phyloP scores from a whole-genome alignment of 2,888 invertebrate species.

The Drepanosiphum platanoidis region DNA sequence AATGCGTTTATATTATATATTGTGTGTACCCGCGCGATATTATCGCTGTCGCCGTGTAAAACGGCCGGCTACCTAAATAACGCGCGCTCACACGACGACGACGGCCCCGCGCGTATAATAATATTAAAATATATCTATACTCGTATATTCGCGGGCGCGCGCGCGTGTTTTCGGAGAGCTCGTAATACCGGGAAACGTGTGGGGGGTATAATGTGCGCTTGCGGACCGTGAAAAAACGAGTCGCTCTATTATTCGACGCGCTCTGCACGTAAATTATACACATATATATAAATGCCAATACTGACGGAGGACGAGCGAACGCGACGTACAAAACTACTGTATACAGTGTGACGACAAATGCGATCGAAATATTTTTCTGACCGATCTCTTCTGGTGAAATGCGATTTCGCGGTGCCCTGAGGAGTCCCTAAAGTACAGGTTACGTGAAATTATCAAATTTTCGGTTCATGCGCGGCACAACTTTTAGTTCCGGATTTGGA shows the following conservation, averaged over 20 bases:
- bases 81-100: neutral
- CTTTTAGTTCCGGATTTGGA: no score
- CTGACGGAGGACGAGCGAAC: neutral
- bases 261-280: neutral
- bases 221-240: slow-evolving; percentile 44
- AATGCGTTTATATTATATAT: neutral
- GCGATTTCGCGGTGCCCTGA: no score
- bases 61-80: slow-evolving; percentile 8
- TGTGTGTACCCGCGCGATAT: neutral
- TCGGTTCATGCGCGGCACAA: no score
- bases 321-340: no score
- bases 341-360: no score
- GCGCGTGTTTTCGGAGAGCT: neutral
- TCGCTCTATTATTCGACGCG: slow-evolving; percentile 10
- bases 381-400: no score
- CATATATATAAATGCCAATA: slow-evolving; percentile 15
- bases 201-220: slow-evolving; percentile 40
- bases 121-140: neutral
- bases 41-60: slow-evolving; percentile 39
- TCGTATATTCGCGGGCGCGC: neutral
- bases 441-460: no score
- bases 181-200: slow-evolving; percentile 50
- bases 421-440: no score
- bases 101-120: neutral
- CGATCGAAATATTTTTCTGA: no score